Percentiles rank a stretch among this genome's conserved stretches.
phyloP scores from a whole-genome alignment of 1,140 invertebrate species.

The Papilio polyxenes region DNA sequence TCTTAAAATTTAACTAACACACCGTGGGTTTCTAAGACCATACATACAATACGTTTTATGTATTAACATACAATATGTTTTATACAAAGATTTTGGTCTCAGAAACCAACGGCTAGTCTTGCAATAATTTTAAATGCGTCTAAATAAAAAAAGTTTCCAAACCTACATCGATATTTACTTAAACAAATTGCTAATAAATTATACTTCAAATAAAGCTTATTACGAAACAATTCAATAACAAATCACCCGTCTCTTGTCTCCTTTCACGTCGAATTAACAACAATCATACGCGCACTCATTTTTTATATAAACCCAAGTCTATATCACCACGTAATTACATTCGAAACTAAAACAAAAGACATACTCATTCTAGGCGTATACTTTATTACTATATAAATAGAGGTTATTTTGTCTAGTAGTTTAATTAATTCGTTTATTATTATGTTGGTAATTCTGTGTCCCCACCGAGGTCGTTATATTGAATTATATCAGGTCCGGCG shows the following conservation, averaged over 20 bases:
- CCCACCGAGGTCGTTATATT: slow-evolving; percentile 54
- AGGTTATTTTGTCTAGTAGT: not conserved
- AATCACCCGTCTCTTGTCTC: slow-evolving; percentile 3
- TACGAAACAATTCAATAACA: slow-evolving; percentile 11
- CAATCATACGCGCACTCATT: slow-evolving; percentile 11
- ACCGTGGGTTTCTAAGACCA: too few relatives aligned
- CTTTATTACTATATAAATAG: not conserved
- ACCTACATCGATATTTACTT: not conserved
- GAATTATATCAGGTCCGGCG: slow-evolving; percentile 61
- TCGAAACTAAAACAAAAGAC: slow-evolving; percentile 17
- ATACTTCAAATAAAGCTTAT: not conserved
- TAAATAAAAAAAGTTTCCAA: not conserved
- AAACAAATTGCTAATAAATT: not conserved
- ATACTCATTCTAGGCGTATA: not conserved
- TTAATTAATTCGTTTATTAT: not conserved
- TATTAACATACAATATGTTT: not conserved
- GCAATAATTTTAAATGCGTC: not conserved
- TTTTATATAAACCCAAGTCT: slow-evolving; percentile 23
- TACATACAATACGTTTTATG: too few relatives aligned
- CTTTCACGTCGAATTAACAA: slow-evolving; percentile 29
- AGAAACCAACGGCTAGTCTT: too few relatives aligned
- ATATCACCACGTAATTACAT: slow-evolving; percentile 27
- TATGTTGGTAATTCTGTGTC: slow-evolving; percentile 33
- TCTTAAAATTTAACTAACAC: too few relatives aligned
- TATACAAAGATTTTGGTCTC: not conserved